Base-by-base conservation (phyloP, 2,888 invertebrate species). In the Aelia acuminata region DNA sequence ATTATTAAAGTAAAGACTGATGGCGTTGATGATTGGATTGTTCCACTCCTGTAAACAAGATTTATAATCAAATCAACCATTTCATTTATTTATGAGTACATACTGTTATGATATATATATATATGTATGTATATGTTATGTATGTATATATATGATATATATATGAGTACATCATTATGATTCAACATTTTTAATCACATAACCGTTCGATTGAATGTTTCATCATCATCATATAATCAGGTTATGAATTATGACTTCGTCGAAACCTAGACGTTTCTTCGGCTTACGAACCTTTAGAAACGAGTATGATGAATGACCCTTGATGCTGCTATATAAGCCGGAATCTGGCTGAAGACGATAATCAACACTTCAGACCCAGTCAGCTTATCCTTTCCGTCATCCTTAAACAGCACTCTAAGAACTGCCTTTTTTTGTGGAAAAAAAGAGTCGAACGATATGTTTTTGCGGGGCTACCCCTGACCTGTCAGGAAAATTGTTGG, bases 401-500 rank as follows among this genome's bases (percentile, higher is more conserved):
- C 43, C 80, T 47, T 15, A n/a, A 80, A 43, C 15, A 80, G 15
- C 80, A 80, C 80, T 43, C 47, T n/a, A 43, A 5, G 80, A 80
- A 43, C 31, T n/a, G 43, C 39, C n/a, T 80, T 80, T 80, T 80
- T 80, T 11, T 20, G n/a, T 13, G 43, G 43, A 80, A 47, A 75
- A 43, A 47, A 43, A 43, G n/a, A 18, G n/a, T n/a, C 35, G 5
- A 35, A 35, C 13, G 63, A 70, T 35, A 35, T 35, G 63, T 18
- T 39, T 43, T 20, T 80, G 80, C 18, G 43, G 20, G 22, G 3
- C 80, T 80, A 80, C 80, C 80, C 80, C 43, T 80, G 80, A 80
- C 80, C 80, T 80, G 80, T 80, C 80, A 80, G 11, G 80, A 11
- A 80, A 80, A 80, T 80, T 80, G 43, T 47, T 43, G 80, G 80